Percentiles rank a stretch among this genome's conserved stretches.
Evolutionary conservation across 2,113 vertebrate genomes (phyloP).

Genomic region (Dromas ardeola): DNA sequence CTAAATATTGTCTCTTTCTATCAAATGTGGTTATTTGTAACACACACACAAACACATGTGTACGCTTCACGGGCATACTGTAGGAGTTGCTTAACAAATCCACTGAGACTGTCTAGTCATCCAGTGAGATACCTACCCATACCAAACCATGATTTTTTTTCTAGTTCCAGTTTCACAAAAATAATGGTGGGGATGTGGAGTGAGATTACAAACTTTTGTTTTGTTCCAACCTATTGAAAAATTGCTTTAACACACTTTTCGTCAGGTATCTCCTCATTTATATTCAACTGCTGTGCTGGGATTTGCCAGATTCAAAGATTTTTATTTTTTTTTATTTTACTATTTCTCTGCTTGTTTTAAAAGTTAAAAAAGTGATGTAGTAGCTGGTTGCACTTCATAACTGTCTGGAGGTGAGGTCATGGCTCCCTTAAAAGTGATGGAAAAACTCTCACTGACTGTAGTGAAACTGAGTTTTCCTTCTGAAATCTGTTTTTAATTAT

Average conservation of each 20-base stretch:
- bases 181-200: not conserved
- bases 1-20: not conserved
- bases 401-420: not conserved
- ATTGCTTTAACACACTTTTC: not conserved
- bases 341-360: not conserved
- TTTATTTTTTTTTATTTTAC: not conserved
- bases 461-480: not conserved
- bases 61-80: rapidly evolving
- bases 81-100: not conserved
- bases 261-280: not conserved
- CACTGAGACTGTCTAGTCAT: not conserved
- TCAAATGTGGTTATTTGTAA: not conserved
- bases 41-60: not conserved
- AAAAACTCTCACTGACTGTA: not conserved
- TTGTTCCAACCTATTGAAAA: not conserved
- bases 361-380: not conserved
- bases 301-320: not conserved
- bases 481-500: not conserved
- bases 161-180: not conserved
- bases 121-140: not conserved
- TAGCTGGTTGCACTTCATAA: not conserved
- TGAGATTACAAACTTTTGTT: not conserved
- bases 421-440: not conserved
- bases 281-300: not conserved
- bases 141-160: not conserved